Base-by-base conservation (phyloP, 2,888 invertebrate species). In the Lepidocyrtinus sp. region DNA sequence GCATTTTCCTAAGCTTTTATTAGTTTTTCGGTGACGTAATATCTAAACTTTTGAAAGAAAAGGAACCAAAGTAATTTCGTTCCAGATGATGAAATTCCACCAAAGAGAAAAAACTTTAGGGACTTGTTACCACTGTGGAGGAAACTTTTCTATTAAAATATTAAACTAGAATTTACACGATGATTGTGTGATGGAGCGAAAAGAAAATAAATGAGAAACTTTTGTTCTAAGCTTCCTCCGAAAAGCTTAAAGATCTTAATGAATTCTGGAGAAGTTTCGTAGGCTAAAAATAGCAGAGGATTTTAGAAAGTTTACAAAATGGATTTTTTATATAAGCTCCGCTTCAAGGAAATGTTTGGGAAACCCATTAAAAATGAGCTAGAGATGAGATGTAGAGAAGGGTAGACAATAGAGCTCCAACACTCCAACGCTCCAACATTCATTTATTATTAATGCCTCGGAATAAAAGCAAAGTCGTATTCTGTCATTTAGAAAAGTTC, bases 31-130 rank as follows among this genome's bases (percentile, higher is more conserved):
- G n/a, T n/a, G n/a, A n/a, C n/a, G n/a, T n/a, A n/a, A n/a, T n/a
- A n/a, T n/a, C n/a, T 36, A 36, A 36, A 36, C 36, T 36, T 36
- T 36, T 36, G 36, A 12, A 36, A 36, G 36, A 36, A 12, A 36
- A 36, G 36, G 36, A 36, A 36, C 5, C 3, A 45, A 27, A n/a
- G n/a, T 64, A 72, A 68, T 78, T 78, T 68, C 62, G 73, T 78
- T 72, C 78, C 73, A 78, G 78, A 78, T 78, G 78, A 78, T 78
- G 78, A 78, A 78, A 78, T 78, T 78, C 78, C 78, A 68, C 73
- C 22, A 59, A 45, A 59, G 19, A 19, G 27, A 22, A 45, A n/a
- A 12, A 67, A 26, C 5, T 17, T 26, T 24, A 61, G 63, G 21
- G 25, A 55, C 24, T 36, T 46, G 72, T 46, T 62, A 78, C 68